Evolutionary conservation across 1,140 invertebrate species (phyloP).

Genomic region (Andrena cerasifolii): DNA sequence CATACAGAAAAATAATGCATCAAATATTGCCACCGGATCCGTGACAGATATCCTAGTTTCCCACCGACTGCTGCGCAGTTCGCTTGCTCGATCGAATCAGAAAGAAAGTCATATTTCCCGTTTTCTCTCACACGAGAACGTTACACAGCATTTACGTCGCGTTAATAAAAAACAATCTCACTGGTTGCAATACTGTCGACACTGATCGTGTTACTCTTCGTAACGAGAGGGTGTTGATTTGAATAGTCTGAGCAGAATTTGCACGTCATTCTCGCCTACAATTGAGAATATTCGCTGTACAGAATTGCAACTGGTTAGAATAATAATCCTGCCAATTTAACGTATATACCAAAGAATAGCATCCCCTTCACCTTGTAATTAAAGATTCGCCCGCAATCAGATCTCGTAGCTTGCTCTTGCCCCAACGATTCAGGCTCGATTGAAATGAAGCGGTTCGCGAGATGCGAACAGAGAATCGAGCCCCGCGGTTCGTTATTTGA

Average conservation of each 20-base stretch:
- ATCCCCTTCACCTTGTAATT: slow-evolving; percentile 37
- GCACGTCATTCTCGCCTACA: neutral
- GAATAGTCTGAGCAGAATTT: slow-evolving; percentile 11
- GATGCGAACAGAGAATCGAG: slow-evolving; percentile 29
- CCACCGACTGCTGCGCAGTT: slow-evolving; percentile 12
- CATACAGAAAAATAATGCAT: slow-evolving; percentile 50
- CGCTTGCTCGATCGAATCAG: slow-evolving; percentile 1
- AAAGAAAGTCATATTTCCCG: slow-evolving; percentile 22
- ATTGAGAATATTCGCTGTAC: neutral
- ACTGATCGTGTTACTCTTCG: neutral
- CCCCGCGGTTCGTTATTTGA: slow-evolving; percentile 10
- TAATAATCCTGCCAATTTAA: slow-evolving; percentile 15
- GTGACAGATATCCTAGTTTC: slow-evolving; percentile 15
- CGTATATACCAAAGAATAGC: neutral
- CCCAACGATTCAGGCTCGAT: slow-evolving; percentile 4
- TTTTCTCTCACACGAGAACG: slow-evolving; percentile 23
- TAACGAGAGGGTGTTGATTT: slow-evolving; percentile 18
- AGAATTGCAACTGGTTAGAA: slow-evolving; percentile 14
- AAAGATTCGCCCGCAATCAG: neutral
- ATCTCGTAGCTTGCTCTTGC: neutral
- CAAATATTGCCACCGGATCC: slow-evolving; percentile 26
- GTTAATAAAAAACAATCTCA: slow-evolving; percentile 19
- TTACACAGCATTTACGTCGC: slow-evolving; percentile 16
- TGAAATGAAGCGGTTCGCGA: slow-evolving; percentile 12
- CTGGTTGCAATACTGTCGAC: slow-evolving; percentile 13